Evolutionary conservation across 2,113 vertebrate genomes (phyloP).

Genomic region (Nesoenas mayeri): DNA sequence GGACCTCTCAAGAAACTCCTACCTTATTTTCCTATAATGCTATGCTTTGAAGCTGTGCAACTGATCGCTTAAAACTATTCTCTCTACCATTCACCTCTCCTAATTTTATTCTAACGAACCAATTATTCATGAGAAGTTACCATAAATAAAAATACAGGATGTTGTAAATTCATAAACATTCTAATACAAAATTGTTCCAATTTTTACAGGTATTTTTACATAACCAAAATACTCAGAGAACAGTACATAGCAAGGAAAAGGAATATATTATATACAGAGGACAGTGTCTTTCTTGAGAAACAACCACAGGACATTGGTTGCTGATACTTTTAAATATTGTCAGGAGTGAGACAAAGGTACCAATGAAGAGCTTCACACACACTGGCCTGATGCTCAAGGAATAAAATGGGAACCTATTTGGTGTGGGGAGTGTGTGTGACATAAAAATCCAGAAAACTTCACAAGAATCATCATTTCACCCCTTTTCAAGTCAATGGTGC

Average conservation of each 20-base stretch:
- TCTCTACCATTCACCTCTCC: not conserved
- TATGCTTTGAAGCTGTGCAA: not conserved
- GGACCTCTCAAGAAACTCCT: not conserved
- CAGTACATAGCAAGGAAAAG: not conserved
- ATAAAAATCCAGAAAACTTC: not conserved
- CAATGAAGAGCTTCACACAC: not conserved
- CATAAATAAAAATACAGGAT: not conserved
- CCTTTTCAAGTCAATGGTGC: not conserved
- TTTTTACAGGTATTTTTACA: not conserved
- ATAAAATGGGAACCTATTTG: not conserved
- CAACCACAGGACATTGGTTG: not conserved
- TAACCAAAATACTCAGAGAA: not conserved
- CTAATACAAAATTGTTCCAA: not conserved
- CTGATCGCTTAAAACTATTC: not conserved
- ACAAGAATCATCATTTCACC: not conserved
- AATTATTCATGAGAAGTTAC: not conserved
- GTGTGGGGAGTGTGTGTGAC: not conserved
- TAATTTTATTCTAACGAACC: not conserved
- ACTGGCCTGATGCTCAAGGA: not conserved
- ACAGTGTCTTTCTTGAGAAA: not conserved
- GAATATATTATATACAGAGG: not conserved
- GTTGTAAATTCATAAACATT: not conserved
- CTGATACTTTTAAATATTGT: not conserved
- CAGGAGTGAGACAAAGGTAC: not conserved
- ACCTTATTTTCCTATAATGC: not conserved